Evolutionary conservation across 2,888 invertebrate species (phyloP).

Genomic region (Cosmia trapezina): DNA sequence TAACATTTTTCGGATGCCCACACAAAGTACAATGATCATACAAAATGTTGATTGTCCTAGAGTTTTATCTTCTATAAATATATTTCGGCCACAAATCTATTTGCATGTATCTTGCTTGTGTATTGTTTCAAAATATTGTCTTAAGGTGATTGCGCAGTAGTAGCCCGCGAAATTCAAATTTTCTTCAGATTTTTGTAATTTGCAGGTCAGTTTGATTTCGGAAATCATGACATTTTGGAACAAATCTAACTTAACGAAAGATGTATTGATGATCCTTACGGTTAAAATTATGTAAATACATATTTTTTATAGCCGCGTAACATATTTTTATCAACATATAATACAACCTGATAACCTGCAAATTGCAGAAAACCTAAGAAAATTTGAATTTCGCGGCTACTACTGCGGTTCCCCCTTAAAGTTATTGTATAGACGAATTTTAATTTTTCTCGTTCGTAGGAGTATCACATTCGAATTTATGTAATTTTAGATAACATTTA

Average conservation of each 20-base stretch:
- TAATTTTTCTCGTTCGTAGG: constrained; percentile 74
- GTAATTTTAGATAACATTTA: constrained; percentile 85
- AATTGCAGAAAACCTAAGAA: too few relatives aligned
- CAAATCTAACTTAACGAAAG: too few relatives aligned
- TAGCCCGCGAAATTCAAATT: too few relatives aligned
- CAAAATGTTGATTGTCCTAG: constrained; percentile 81
- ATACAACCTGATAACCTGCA: too few relatives aligned
- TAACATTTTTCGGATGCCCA: constrained; percentile 88
- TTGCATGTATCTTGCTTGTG: constrained; percentile 78
- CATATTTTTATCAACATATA: too few relatives aligned
- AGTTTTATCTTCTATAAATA: constrained; percentile 83
- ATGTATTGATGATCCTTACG: too few relatives aligned
- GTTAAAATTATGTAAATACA: too few relatives aligned
- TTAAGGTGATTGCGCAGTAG: neutral
- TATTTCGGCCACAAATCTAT: constrained; percentile 84
- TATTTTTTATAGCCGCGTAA: too few relatives aligned
- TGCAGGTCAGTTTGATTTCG: too few relatives aligned
- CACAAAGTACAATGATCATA: constrained; percentile 85
- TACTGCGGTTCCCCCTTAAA: constrained; percentile 33
- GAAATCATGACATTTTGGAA: too few relatives aligned
- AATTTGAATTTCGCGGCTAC: too few relatives aligned
- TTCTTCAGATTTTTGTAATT: too few relatives aligned
- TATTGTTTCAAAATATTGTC: constrained; percentile 64
- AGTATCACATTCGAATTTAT: constrained; percentile 84
- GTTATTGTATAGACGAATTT: constrained; percentile 76